phyloP scores from a whole-genome alignment of 2,797 vertebrate species.

The Pseudopleuronectes americanus region DNA sequence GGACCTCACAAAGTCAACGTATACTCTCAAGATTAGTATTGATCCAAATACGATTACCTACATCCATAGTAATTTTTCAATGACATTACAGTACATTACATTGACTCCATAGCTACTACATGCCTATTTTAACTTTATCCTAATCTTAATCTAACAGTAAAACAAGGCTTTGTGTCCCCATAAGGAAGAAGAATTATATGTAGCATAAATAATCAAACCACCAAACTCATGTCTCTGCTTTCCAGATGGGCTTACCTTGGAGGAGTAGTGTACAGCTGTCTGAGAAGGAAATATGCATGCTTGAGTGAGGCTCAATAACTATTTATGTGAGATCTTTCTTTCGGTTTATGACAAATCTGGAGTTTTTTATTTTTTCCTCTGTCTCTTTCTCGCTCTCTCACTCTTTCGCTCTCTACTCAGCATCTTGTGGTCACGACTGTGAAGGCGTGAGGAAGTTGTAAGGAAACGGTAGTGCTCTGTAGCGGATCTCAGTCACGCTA shows the following conservation, averaged over 20 bases:
- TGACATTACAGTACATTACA: too few relatives aligned
- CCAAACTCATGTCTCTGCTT: background rate
- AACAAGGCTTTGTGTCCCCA: too few relatives aligned
- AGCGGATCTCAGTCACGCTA: too few relatives aligned
- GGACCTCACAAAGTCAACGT: too few relatives aligned
- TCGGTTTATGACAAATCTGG: slow-evolving; percentile 55
- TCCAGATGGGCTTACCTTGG: slow-evolving; percentile 64
- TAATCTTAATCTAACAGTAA: too few relatives aligned
- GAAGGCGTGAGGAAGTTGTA: slow-evolving; percentile 15
- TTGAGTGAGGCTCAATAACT: slow-evolving; percentile 26
- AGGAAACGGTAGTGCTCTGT: background rate
- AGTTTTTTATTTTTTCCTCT: slow-evolving; percentile 29
- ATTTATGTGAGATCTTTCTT: slow-evolving; percentile 61
- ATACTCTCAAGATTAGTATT: too few relatives aligned
- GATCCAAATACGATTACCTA: too few relatives aligned
- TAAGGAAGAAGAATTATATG: too few relatives aligned
- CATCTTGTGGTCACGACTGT: slow-evolving; percentile 34
- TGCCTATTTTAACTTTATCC: too few relatives aligned
- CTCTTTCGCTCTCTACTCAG: slow-evolving; percentile 10
- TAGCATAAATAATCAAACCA: too few relatives aligned
- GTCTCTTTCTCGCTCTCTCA: slow-evolving; percentile 10
- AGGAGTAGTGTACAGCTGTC: slow-evolving; percentile 29
- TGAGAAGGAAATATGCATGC: slow-evolving; percentile 32
- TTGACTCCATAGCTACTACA: too few relatives aligned
- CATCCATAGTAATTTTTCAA: too few relatives aligned